Percentiles rank a stretch among this genome's conserved stretches.
phyloP scores from a whole-genome alignment of 64 coral and sea anemone species.

The Orbicella faveolata region DNA sequence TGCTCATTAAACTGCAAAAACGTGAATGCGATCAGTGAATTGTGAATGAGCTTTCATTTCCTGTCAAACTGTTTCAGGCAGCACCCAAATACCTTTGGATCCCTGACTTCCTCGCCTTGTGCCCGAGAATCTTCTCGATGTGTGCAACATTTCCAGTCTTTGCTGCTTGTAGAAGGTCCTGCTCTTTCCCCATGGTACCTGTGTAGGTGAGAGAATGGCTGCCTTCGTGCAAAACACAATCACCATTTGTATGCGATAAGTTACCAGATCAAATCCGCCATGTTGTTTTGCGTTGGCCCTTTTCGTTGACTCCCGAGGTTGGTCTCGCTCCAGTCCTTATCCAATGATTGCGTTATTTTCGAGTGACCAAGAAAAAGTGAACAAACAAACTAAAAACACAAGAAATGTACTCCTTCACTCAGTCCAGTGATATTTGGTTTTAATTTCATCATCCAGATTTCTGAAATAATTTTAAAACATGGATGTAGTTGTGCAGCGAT shows the following conservation, averaged over 20 bases:
- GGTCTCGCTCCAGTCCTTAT: background rate
- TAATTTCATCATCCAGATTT: too few relatives aligned
- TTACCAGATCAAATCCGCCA: conserved; percentile 8
- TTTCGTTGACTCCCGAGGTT: background rate
- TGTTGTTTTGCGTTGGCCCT: conserved; percentile 35
- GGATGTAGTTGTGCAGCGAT: too few relatives aligned
- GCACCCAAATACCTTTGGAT: conserved; percentile 68
- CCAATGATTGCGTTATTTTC: too few relatives aligned
- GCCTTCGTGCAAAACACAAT: conserved; percentile 5
- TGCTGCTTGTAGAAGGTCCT: conserved; percentile 81
- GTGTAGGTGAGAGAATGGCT: conserved; percentile 8
- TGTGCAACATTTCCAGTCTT: conserved; percentile 91
- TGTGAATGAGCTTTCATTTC: background rate
- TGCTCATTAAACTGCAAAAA: conserved; percentile 73
- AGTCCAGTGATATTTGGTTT: too few relatives aligned
- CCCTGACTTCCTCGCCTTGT: conserved; percentile 69
- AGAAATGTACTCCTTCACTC: too few relatives aligned
- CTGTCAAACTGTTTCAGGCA: background rate
- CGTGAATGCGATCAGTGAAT: background rate
- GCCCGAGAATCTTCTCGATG: conserved; percentile 85
- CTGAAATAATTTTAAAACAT: too few relatives aligned
- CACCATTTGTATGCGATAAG: background rate
- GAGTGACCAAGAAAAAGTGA: too few relatives aligned
- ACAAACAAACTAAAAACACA: too few relatives aligned
- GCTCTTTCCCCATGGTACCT: conserved; percentile 87